phyloP scores from a whole-genome alignment of 2,888 invertebrate species.

The Junonia oenone region DNA sequence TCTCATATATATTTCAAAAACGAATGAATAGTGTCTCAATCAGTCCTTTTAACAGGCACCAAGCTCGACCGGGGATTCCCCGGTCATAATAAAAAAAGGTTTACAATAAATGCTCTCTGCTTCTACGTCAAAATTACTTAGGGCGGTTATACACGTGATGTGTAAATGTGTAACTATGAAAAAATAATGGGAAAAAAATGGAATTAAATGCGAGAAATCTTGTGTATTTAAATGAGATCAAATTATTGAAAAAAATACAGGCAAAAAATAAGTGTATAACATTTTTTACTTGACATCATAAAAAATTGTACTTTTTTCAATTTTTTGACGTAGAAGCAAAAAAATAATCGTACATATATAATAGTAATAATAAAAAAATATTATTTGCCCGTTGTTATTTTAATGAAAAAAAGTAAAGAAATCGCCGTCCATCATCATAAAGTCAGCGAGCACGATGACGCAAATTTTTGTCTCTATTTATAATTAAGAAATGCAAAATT shows the following conservation, averaged over 20 bases:
- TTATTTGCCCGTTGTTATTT: background rate
- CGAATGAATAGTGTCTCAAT: background rate
- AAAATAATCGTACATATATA: background rate
- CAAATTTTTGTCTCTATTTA: background rate
- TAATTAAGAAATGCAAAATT: background rate
- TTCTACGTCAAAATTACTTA: background rate
- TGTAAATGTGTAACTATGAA: no score
- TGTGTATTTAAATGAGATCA: no score
- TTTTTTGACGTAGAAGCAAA: background rate
- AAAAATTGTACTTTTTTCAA: background rate
- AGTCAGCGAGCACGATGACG: background rate
- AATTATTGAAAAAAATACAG: no score
- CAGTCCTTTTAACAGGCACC: constrained; percentile 11
- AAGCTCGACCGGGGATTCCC: background rate
- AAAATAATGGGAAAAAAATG: no score
- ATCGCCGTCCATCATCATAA: background rate
- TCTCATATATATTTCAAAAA: background rate
- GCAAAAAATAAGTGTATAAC: no score
- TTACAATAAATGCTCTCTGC: background rate
- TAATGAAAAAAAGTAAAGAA: background rate
- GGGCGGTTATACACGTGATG: no score
- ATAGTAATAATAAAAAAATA: background rate
- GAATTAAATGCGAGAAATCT: no score
- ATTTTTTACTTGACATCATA: background rate
- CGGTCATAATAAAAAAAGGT: background rate